These are phyloP conservation scores for Lumbricus terrestris DNA, from an alignment of 2,888 invertebrate species.

Conservation along the genomic window DNA sequence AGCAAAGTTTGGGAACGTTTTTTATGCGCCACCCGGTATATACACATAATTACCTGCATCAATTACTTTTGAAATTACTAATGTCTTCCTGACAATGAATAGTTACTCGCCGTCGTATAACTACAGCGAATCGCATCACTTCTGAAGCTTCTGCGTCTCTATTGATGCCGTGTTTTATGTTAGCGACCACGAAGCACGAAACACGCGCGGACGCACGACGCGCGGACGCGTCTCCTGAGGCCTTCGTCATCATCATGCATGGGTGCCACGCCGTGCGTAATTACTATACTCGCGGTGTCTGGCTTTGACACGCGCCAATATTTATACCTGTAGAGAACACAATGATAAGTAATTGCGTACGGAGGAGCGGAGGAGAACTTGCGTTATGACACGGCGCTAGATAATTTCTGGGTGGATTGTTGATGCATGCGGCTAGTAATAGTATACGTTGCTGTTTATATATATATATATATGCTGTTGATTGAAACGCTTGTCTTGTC, in stretches of 20 bases:
- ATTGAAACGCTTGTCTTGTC: background rate
- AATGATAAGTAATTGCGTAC: background rate
- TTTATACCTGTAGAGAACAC: background rate
- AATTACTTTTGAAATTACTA: background rate
- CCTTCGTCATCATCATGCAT: no score
- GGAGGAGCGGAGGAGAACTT: background rate
- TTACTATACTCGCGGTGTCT: background rate
- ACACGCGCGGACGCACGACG: no score
- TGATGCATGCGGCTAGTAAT: no score
- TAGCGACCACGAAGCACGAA: background rate
- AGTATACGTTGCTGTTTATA: no score
- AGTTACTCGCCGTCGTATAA: background rate
- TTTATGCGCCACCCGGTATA: no score
- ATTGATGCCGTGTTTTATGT: background rate
- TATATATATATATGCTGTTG: no score
- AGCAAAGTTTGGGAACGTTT: no score
- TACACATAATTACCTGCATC: background rate
- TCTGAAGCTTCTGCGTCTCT: background rate
- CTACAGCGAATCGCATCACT: background rate
- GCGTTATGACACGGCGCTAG: background rate
- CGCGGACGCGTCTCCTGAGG: no score
- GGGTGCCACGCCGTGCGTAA: background rate
- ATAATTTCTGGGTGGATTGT: background rate
- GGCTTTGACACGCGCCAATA: constrained; percentile 3
- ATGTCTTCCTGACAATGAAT: background rate